Base-by-base conservation (phyloP, 2,797 vertebrate species). In the Morus bassanus region DNA sequence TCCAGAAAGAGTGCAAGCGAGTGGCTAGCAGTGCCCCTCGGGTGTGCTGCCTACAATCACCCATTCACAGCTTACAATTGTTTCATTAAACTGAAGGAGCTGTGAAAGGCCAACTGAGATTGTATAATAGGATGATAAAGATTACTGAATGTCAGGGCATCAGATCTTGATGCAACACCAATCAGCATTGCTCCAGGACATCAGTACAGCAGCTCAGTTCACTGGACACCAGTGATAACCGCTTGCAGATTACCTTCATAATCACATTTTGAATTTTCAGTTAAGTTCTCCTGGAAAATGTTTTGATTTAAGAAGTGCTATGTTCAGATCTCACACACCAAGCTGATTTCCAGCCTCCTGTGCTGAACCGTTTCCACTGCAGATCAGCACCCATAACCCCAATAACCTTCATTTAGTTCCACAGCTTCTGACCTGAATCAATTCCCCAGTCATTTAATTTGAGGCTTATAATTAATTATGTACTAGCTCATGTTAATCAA, bases 391-490 rank as follows among this genome's bases (percentile, higher is more conserved):
- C 53, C 0, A 0, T 80, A 76, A 89, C 54, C 33, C 60, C 0
- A 1, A 57, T 75, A 93, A 69, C 91, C 72, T 96, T 95, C 41
- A 74, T 95, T 87, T 88, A 81, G 9, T 75, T 84, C 73, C 63
- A 75, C 73, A 73, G 43, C 35, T 86, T 61, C 85, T 84, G 50
- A 67, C 73, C 77, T 64, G 76, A 82, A 95, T 96, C 88, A 69
- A 31, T 87, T 94, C 70, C 37, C 65, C 67, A 61, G 75, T 83
- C 78, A 93, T 93, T 93, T 94, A 68, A 86, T 70, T 92, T 91
- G 83, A 91, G 92, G 91, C 54, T 92, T 60, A 67, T 83, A n/a
- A 84, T 97, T 96, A 93, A 97, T 96, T 94, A 91, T 84, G 54
- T 83, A 69, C 53, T 48, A 82, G 61, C 51, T 95, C 53, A 57